Evolutionary conservation across 30 jellyfish, hydroid and myxozoan genomes (phyloP), one percentile per base, ranked within the genome.

Genomic region (Aurelia sp.): DNA sequence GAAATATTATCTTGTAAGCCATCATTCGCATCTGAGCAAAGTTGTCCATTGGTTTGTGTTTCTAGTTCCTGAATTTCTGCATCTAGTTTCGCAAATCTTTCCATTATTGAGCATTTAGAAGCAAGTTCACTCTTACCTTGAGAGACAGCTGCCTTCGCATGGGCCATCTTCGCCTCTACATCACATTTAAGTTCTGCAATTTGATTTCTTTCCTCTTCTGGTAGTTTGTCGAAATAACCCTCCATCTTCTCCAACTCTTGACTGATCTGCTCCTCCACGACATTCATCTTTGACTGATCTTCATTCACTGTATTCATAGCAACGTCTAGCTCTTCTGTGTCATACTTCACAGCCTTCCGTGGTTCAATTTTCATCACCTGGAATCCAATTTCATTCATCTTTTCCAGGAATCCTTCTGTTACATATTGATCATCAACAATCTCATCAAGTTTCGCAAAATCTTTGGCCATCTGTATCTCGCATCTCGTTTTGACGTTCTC

Each of bases 141-240:
- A 12, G 37, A 62, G 22, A 78, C 60, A 8, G 47, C 13, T 37
- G 37, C 15, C 62, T 19, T 69, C 79, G 62, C 57, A n/a, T 3
- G 37, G 2, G 37, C 27, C 33, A 59, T 1, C 7, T 21, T n/a
- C 13, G 2, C 33, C 0, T 59, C 69, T 18, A 57, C 19, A 11
- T 35, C 73, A 4, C 4, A 3, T 53, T 62, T 78, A 7, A 44
- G 16, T 7, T 62, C 69, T 18, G 69, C 13, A 59, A 78, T 23
- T 10, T 47, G 47, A 23, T 19, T 20, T 19, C 40, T 78, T 21
- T 78, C 89, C 33, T 62, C 60, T 15, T 18, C 58, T 5, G 89
- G 58, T 12, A 78, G 79, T 10, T 62, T 31, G 20, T 63, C 62
- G 6, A 44, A 78, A 17, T 30, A 20, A 9, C 52, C 62, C 22